These are phyloP conservation scores for Diadumene lineata DNA, from an alignment of 92 coral and sea anemone genomes.

Conservation along the genomic window DNA sequence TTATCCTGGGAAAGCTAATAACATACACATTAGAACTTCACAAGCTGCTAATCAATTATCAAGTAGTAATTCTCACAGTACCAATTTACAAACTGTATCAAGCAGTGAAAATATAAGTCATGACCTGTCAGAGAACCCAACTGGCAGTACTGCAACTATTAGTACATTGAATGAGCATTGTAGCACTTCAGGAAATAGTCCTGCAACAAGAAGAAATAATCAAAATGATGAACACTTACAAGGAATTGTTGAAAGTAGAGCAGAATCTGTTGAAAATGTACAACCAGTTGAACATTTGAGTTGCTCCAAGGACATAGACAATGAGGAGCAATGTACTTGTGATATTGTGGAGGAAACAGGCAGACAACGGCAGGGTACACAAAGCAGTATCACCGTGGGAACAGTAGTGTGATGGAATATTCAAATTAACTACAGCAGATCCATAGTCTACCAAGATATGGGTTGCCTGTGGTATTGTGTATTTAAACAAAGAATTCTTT, in stretches of 20 bases:
- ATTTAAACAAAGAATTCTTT: too few species aligned
- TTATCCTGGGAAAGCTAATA: constrained; percentile 45
- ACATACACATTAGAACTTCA: background rate
- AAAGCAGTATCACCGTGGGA: constrained; percentile 19
- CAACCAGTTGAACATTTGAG: background rate
- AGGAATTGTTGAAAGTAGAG: background rate
- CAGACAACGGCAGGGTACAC: constrained; percentile 11
- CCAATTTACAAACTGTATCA: constrained; percentile 2
- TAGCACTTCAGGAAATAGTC: background rate
- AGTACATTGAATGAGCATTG: background rate
- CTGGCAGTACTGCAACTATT: background rate
- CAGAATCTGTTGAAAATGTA: background rate
- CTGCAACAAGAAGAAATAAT: background rate
- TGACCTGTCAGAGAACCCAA: background rate
- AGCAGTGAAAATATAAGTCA: background rate
- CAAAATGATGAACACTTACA: background rate
- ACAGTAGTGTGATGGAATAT: constrained; percentile 17
- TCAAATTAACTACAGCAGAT: too few species aligned
- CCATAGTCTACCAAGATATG: background rate
- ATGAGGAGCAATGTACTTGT: background rate
- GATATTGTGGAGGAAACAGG: background rate
- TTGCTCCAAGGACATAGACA: background rate
- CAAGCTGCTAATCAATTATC: background rate
- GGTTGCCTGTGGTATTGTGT: background rate
- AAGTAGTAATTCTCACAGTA: background rate